These are phyloP conservation scores for Pediacus dermestoides DNA, from an alignment of 2,888 invertebrate species.

Conservation along the genomic window DNA sequence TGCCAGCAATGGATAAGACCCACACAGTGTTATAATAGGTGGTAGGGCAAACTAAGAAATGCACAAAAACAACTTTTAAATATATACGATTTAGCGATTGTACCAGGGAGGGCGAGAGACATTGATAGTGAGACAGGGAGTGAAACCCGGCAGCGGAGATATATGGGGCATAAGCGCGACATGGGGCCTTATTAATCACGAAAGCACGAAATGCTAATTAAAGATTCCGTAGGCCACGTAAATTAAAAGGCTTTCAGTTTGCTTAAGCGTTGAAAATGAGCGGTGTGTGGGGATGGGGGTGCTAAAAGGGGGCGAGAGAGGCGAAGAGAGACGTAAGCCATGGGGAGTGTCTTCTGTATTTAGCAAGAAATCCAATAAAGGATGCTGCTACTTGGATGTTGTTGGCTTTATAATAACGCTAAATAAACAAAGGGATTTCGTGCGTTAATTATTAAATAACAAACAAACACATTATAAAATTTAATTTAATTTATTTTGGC, in stretches of 20 bases:
- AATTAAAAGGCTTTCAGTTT: constrained; percentile 16
- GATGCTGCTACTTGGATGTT: no score
- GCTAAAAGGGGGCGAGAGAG: no score
- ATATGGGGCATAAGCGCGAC: constrained; percentile 30
- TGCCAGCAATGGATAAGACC: constrained; percentile 16
- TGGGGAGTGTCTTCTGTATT: no score
- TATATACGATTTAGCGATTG: constrained; percentile 21
- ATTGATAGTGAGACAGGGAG: constrained; percentile 25
- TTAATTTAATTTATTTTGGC: no score
- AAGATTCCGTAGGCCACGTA: constrained; percentile 23
- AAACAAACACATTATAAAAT: no score
- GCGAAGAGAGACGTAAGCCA: no score
- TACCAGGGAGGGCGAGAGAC: constrained; percentile 21
- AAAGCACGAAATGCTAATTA: constrained; percentile 27
- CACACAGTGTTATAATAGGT: no score
- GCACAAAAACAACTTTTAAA: constrained; percentile 21
- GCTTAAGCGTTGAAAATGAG: constrained; percentile 4
- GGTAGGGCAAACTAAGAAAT: constrained; percentile 20
- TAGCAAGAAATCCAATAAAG: no score
- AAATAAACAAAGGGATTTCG: no score
- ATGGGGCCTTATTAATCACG: constrained; percentile 32
- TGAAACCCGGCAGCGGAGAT: constrained; percentile 26
- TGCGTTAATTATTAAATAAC: no score
- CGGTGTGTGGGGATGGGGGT: no score
- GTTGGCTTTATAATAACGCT: no score